Evolutionary conservation across 2,888 invertebrate species (phyloP).

Genomic region (Dorcus parallelipipedus): DNA sequence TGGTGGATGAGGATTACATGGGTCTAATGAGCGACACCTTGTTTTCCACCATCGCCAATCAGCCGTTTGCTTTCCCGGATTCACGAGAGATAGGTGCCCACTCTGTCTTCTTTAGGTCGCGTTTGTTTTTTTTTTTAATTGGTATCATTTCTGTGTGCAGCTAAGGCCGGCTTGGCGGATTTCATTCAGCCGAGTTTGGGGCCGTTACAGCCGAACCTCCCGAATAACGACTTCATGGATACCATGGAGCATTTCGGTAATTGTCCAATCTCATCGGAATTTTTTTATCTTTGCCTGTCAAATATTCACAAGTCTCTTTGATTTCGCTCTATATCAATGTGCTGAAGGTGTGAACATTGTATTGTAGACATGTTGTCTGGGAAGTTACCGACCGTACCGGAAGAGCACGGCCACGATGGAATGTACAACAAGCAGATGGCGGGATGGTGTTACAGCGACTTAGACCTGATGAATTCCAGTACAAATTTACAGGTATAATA

Average conservation of each 20-base stretch:
- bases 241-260: conserved; percentile 62
- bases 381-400: conserved; percentile 60
- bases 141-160: conserved; percentile 47
- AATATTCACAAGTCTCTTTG: too few relatives aligned
- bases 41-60: conserved; percentile 81
- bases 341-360: background rate
- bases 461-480: conserved; percentile 29
- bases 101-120: background rate
- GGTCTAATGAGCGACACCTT: conserved; percentile 87
- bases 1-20: conserved; percentile 83
- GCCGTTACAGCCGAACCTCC: conserved; percentile 90
- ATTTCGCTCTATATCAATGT: background rate
- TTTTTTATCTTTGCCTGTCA: too few relatives aligned
- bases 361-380: conserved; percentile 54
- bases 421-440: conserved; percentile 16
- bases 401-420: conserved; percentile 48
- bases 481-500: conserved; percentile 21
- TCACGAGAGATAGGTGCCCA: conserved; percentile 88
- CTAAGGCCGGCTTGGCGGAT: conserved; percentile 85
- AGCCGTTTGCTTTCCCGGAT: conserved; percentile 95
- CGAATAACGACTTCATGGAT: conserved; percentile 84
- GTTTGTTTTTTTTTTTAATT: background rate
- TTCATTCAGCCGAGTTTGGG: conserved; percentile 98
- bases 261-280: too few relatives aligned
- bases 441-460: conserved; percentile 36